A percentile compares a stretch with the other conserved stretches of the same genome.
phyloP scores from a whole-genome alignment of 2,888 invertebrate species.

The Lathronympha strigana region DNA sequence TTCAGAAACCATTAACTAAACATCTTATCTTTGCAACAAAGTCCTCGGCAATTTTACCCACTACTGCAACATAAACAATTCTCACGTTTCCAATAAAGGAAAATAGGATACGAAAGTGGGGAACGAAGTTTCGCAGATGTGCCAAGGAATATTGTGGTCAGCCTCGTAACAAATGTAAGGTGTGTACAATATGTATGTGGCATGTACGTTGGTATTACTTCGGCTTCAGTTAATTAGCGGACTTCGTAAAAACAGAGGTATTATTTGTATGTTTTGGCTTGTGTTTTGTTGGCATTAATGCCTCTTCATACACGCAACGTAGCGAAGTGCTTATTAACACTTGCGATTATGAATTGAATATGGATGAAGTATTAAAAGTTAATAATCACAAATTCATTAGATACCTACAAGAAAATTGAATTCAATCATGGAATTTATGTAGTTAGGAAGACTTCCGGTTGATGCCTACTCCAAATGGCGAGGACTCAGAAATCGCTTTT shows the following conservation, averaged over 20 bases:
- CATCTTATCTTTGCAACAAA: not conserved
- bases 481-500: too few relatives aligned
- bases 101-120: slow-evolving; percentile 22
- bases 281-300: slow-evolving; percentile 24
- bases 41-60: not conserved
- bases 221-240: slow-evolving; percentile 22
- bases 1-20: not conserved
- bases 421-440: not conserved
- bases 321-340: slow-evolving; percentile 21
- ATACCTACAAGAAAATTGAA: slow-evolving; percentile 1
- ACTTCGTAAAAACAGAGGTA: slow-evolving; percentile 28
- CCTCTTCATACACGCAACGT: slow-evolving; percentile 14
- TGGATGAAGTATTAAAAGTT: slow-evolving; percentile 9
- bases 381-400: not conserved
- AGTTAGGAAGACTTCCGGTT: too few relatives aligned
- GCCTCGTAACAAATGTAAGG: slow-evolving; percentile 22
- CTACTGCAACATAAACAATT: slow-evolving; percentile 8
- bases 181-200: not conserved
- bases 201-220: slow-evolving; percentile 14
- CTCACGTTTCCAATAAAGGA: slow-evolving; percentile 38
- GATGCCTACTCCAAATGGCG: too few relatives aligned
- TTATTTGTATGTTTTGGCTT: slow-evolving; percentile 16
- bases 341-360: slow-evolving; percentile 26
- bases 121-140: slow-evolving; percentile 20
- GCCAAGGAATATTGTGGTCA: slow-evolving; percentile 25